Conservation (phyloP, 2,888 invertebrate species). For the Campoplex capitator region DNA sequence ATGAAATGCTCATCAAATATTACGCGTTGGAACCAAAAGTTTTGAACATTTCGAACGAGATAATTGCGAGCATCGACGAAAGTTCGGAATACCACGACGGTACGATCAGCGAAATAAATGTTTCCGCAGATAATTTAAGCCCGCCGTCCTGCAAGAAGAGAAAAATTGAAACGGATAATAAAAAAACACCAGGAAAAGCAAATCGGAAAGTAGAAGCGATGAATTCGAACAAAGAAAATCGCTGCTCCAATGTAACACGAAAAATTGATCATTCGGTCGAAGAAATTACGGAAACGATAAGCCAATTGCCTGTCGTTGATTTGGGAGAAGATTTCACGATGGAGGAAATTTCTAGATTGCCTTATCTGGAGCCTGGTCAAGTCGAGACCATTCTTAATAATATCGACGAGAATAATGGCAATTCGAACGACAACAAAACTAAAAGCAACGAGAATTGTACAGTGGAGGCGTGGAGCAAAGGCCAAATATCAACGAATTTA, state of each 20-base stretch:
- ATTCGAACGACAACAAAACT: constrained; percentile 10
- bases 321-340: constrained; percentile 80
- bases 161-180: constrained; percentile 64
- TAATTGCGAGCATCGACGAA: not conserved
- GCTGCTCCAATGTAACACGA: not conserved
- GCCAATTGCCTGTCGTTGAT: constrained; percentile 80
- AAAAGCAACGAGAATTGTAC: constrained; percentile 54
- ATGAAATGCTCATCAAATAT: constrained; percentile 74
- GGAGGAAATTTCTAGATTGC: constrained; percentile 62
- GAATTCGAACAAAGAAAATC: constrained; percentile 55
- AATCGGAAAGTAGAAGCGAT: not conserved
- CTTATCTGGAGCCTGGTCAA: constrained; percentile 43
- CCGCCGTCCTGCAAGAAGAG: constrained; percentile 74
- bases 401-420: not conserved
- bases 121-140: not conserved
- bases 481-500: constrained; percentile 74
- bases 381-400: constrained; percentile 31
- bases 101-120: constrained; percentile 36
- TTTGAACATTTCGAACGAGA: not conserved
- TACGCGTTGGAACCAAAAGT: constrained; percentile 74
- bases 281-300: constrained; percentile 71
- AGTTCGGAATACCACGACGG: constrained; percentile 12
- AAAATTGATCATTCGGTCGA: not conserved
- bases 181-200: not conserved
- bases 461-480: constrained; percentile 80